Evolutionary conservation across 2,113 vertebrate species (phyloP).

Genomic region (Epinephelus cyanopodus): DNA sequence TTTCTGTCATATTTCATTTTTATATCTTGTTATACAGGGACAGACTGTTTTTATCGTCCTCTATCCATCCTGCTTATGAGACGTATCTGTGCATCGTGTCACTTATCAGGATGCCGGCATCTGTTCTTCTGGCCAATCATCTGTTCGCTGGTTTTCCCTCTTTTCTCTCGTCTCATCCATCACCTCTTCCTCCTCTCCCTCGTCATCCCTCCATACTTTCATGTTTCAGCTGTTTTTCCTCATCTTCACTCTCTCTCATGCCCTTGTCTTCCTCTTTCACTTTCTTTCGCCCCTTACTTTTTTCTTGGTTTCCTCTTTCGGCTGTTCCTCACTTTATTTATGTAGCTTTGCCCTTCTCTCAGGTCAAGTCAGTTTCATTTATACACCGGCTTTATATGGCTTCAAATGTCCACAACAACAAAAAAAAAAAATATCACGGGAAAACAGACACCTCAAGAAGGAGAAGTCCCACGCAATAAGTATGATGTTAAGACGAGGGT

Average conservation of each 20-base stretch:
- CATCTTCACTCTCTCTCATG: neutral
- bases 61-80: conserved; percentile 37
- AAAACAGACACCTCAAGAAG: no score
- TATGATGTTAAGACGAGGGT: no score
- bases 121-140: conserved; percentile 4
- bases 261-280: neutral
- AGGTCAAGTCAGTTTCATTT: neutral
- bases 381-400: no score
- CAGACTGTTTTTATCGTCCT: conserved; percentile 15
- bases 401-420: no score
- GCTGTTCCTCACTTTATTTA: neutral
- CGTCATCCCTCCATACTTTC: neutral
- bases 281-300: neutral
- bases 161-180: conserved; percentile 17
- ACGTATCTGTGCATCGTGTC: conserved; percentile 27
- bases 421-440: no score
- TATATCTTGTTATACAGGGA: conserved; percentile 13
- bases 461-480: no score
- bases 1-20: conserved; percentile 41
- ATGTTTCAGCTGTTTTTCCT: neutral
- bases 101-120: conserved; percentile 1
- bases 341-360: neutral
- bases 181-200: neutral
- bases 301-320: neutral
- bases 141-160: neutral